Evolutionary conservation across 2,888 invertebrate genomes (phyloP).

Genomic region (Plusia festucae): DNA sequence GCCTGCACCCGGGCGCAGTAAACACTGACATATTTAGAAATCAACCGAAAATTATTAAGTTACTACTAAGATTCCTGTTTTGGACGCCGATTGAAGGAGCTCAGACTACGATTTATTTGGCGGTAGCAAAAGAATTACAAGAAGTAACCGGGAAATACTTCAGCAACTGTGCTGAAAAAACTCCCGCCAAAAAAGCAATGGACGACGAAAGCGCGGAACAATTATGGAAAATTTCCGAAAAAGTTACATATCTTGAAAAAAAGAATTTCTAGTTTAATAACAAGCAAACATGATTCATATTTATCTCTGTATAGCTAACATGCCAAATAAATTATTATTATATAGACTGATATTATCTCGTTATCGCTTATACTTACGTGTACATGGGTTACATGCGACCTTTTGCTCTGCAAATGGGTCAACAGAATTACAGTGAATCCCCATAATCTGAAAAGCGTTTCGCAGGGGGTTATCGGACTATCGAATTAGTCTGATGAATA

Average conservation of each 20-base stretch:
- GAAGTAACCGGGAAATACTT: conserved; percentile 93
- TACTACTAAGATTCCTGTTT: conserved; percentile 52
- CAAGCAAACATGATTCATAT: neutral
- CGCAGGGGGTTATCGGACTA: too few species aligned
- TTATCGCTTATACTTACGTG: too few species aligned
- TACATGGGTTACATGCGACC: too few species aligned
- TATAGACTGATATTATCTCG: too few species aligned
- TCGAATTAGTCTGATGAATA: too few species aligned
- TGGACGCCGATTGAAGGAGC: conserved; percentile 90
- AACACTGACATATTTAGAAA: conserved; percentile 93
- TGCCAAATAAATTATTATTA: neutral
- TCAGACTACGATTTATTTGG: conserved; percentile 92
- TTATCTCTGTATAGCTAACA: neutral
- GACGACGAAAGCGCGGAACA: conserved; percentile 91
- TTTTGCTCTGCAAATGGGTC: too few species aligned
- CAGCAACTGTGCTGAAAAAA: conserved; percentile 91
- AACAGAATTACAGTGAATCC: too few species aligned
- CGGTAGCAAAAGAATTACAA: conserved; percentile 91
- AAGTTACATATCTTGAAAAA: conserved; percentile 35
- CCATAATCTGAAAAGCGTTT: too few species aligned
- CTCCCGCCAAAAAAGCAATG: conserved; percentile 87
- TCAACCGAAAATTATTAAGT: conserved; percentile 89
- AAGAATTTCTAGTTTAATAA: conserved; percentile 5
- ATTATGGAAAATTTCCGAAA: conserved; percentile 93
- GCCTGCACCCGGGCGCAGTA: conserved; percentile 94